A percentile compares a stretch with the other conserved stretches of the same genome.
Conservation (phyloP, 2,888 invertebrate genomes). For the Rambutsinella grinnellia region DNA sequence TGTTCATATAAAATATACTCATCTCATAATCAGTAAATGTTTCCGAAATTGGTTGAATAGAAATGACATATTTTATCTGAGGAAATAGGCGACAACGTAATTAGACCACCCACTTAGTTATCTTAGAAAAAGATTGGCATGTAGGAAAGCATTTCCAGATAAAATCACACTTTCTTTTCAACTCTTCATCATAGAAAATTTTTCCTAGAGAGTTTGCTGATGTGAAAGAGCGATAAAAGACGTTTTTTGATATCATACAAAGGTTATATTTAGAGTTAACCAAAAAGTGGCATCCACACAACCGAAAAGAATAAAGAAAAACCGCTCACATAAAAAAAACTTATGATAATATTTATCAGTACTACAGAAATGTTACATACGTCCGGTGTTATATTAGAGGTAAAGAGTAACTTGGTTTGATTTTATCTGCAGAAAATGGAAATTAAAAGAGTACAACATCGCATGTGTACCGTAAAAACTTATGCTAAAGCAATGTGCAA, state of each 20-base stretch:
- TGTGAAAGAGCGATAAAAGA: slow-evolving; percentile 48
- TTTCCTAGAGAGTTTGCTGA: slow-evolving; percentile 6
- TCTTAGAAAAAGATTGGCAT: slow-evolving; percentile 10
- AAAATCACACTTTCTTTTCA: background rate
- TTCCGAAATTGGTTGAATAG: too few relatives aligned
- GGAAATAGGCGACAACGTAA: too few relatives aligned
- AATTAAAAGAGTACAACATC: slow-evolving; percentile 9
- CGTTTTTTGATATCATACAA: slow-evolving; percentile 44
- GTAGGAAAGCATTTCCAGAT: too few relatives aligned
- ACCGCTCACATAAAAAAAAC: slow-evolving; percentile 37
- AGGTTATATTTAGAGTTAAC: background rate
- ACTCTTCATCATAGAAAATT: background rate
- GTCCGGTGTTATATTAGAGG: slow-evolving; percentile 45
- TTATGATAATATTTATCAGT: slow-evolving; percentile 22
- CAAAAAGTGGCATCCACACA: too few relatives aligned
- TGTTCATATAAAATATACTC: slow-evolving; percentile 11
- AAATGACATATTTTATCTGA: too few relatives aligned
- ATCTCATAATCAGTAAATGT: too few relatives aligned
- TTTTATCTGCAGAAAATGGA: background rate
- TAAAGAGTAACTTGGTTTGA: too few relatives aligned
- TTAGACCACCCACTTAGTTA: background rate
- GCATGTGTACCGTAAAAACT: background rate
- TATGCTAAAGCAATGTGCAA: background rate
- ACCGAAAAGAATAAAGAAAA: slow-evolving; percentile 10
- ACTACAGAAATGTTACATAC: slow-evolving; percentile 49